These are phyloP conservation scores for Galeopsomyia nigrocyanea DNA, from an alignment of 2,888 invertebrate species.

Conservation along the genomic window DNA sequence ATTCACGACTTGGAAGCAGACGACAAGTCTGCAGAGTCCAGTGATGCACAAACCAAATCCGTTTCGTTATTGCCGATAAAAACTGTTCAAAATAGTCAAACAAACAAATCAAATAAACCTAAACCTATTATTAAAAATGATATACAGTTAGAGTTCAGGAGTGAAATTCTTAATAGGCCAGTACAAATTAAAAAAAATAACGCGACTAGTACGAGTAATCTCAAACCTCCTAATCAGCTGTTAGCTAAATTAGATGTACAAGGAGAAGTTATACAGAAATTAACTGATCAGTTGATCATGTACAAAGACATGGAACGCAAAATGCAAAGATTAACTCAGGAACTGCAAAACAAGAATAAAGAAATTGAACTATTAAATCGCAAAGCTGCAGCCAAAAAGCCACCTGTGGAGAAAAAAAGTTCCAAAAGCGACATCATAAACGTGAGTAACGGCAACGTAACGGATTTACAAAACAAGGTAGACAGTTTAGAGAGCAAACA, in stretches of 20 bases:
- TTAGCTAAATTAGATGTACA: conserved; percentile 56
- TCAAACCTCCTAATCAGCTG: conserved; percentile 44
- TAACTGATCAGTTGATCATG: conserved; percentile 57
- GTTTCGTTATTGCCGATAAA: conserved; percentile 19
- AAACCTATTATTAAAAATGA: conserved; percentile 41
- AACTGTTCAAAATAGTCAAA: conserved; percentile 17
- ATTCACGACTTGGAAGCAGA: conserved; percentile 56
- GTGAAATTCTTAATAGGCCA: conserved; percentile 21
- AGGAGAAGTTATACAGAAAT: conserved; percentile 57
- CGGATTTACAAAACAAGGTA: conserved; percentile 56
- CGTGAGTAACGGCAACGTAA: conserved; percentile 44
- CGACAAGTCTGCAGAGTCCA: conserved; percentile 41
- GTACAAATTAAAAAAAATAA: conserved; percentile 29
- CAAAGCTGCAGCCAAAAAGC: conserved; percentile 32
- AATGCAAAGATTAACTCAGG: conserved; percentile 48
- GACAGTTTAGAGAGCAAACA: conserved; percentile 59
- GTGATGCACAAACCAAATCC: conserved; percentile 33
- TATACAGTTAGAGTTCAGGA: conserved; percentile 37
- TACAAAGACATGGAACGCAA: conserved; percentile 57
- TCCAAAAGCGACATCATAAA: conserved; percentile 34
- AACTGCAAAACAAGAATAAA: conserved; percentile 49
- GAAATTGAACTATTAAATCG: conserved; percentile 50
- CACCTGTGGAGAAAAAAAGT: conserved; percentile 30
- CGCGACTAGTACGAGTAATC: conserved; percentile 22
- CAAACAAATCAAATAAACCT: conserved; percentile 21